Evolutionary conservation across 2,888 invertebrate genomes (phyloP).

Genomic region (Athalia cordata): DNA sequence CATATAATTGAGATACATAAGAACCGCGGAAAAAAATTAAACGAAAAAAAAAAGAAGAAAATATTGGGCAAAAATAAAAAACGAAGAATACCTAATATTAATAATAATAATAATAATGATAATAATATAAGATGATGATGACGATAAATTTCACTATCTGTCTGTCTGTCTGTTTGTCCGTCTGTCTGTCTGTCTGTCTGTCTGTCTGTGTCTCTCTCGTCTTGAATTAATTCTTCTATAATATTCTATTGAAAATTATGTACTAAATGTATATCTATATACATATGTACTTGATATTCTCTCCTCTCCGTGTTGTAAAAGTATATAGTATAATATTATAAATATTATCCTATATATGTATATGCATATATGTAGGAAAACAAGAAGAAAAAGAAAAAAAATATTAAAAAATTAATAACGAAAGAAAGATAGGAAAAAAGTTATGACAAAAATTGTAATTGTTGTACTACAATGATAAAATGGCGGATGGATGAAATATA

Average conservation of each 20-base stretch:
- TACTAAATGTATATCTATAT: neutral
- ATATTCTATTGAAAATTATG: neutral
- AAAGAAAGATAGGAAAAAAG: slow-evolving; percentile 23
- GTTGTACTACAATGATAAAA: too few relatives aligned
- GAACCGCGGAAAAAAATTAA: slow-evolving; percentile 2
- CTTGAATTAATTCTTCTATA: neutral
- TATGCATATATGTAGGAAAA: neutral
- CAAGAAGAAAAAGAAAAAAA: slow-evolving; percentile 49
- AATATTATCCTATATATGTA: too few relatives aligned
- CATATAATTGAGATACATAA: too few relatives aligned
- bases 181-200: slow-evolving; percentile 58
- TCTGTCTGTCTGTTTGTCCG: slow-evolving; percentile 64
- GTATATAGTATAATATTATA: slow-evolving; percentile 54
- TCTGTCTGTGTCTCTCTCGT: slow-evolving; percentile 29
- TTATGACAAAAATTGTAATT: slow-evolving; percentile 4
- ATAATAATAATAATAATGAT: slow-evolving; percentile 30
- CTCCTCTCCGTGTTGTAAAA: slow-evolving; percentile 71
- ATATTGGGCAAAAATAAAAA: slow-evolving; percentile 29
- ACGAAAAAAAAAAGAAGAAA: neutral
- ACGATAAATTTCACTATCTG: slow-evolving; percentile 61
- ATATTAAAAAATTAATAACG: slow-evolving; percentile 44
- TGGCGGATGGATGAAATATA: too few relatives aligned
- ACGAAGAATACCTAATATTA: slow-evolving; percentile 20
- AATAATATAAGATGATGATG: slow-evolving; percentile 28
- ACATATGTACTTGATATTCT: slow-evolving; percentile 54